Evolutionary conservation across 1,140 invertebrate genomes (phyloP).

Genomic region (Drosophila leontia): DNA sequence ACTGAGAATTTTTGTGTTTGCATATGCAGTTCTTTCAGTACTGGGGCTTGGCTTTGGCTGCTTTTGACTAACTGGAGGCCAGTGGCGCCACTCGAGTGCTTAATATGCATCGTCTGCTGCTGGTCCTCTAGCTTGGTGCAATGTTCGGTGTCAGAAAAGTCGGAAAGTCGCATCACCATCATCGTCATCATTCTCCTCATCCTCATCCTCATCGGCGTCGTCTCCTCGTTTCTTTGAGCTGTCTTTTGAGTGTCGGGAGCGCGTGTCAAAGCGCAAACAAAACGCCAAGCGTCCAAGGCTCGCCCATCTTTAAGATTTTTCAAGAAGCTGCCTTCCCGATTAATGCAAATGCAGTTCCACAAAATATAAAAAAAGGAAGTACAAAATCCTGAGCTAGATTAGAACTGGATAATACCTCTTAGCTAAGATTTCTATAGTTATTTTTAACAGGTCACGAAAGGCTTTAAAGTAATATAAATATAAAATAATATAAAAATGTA

Average conservation of each 20-base stretch:
- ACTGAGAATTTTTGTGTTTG: neutral
- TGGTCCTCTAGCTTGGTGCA: constrained; percentile 13
- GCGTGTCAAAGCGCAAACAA: constrained; percentile 72
- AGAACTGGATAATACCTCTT: neutral
- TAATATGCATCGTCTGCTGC: constrained; percentile 65
- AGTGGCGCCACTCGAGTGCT: constrained; percentile 59
- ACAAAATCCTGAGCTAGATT: rapidly evolving
- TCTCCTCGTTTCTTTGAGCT: constrained; percentile 57
- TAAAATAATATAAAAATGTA: neutral
- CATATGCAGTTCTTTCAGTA: constrained; percentile 11
- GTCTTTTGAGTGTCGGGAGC: constrained; percentile 64
- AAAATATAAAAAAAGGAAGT: constrained; percentile 11
- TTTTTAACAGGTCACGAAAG: neutral
- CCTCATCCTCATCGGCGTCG: constrained; percentile 5
- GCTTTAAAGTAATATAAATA: no score
- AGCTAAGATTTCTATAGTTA: no score
- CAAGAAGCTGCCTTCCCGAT: constrained; percentile 1
- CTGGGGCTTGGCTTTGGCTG: constrained; percentile 3
- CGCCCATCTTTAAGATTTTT: constrained; percentile 10
- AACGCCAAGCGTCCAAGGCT: constrained; percentile 37
- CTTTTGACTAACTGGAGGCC: constrained; percentile 41
- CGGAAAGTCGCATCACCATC: constrained; percentile 17
- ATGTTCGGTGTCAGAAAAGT: constrained; percentile 50
- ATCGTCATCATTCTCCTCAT: constrained; percentile 14
- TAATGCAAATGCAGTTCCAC: constrained; percentile 64